Conservation (phyloP, 2,113 vertebrate genomes). For the Danionella cerebrum region DNA sequence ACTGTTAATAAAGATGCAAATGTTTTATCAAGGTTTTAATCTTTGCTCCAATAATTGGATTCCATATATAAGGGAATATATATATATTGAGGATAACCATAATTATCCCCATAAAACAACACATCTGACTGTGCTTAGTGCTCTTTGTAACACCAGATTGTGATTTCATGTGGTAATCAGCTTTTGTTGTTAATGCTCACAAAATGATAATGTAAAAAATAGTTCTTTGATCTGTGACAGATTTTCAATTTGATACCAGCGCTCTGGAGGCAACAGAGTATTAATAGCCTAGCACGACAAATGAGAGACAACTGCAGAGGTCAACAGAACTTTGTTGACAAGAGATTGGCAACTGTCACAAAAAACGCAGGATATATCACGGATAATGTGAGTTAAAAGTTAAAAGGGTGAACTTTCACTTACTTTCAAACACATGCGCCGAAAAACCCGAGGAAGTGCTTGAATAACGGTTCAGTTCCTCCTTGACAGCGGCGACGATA, state of each 20-base stretch:
- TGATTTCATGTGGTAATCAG: no score
- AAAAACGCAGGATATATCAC: neutral
- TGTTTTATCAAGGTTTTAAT: no score
- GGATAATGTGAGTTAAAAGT: neutral
- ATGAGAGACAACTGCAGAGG: neutral
- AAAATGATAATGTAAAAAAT: no score
- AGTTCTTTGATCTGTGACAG: neutral
- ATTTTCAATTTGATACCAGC: neutral
- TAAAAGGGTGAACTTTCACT: neutral
- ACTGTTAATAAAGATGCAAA: no score
- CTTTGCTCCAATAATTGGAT: no score
- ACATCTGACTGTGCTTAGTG: no score
- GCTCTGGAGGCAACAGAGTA: neutral
- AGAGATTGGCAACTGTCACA: neutral
- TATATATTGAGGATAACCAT: no score
- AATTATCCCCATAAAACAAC: no score
- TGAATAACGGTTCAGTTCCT: neutral
- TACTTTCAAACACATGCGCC: neutral
- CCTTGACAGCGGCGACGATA: neutral
- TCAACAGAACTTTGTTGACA: neutral
- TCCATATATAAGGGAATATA: no score
- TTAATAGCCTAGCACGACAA: conserved; percentile 12
- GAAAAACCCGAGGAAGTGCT: neutral
- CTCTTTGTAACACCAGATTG: no score
- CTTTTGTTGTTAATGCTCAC: no score